Conservation (phyloP, 1,140 invertebrate genomes). For the Tetragonula clypearis region DNA sequence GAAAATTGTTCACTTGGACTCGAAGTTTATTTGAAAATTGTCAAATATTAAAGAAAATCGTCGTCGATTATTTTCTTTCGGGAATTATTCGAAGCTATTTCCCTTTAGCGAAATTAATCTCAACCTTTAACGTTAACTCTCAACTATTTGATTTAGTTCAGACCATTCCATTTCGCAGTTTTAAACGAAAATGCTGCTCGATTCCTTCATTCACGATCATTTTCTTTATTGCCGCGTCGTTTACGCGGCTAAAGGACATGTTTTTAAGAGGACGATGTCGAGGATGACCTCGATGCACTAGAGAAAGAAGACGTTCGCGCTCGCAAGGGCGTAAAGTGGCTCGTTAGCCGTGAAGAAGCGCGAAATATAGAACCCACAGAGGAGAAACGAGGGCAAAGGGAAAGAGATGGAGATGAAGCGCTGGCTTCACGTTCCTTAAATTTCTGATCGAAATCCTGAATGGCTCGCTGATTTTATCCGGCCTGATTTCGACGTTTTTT, state of each 20-base stretch:
- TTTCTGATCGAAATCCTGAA: constrained; percentile 31
- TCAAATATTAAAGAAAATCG: background rate
- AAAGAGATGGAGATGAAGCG: constrained; percentile 9
- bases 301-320: background rate
- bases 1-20: too few relatives aligned
- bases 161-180: too few relatives aligned
- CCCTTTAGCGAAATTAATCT: too few relatives aligned
- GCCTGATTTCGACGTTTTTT: too few relatives aligned
- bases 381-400: background rate
- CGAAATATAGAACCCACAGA: too few relatives aligned
- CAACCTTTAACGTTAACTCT: too few relatives aligned
- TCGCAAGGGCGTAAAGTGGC: background rate
- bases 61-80: background rate
- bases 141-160: too few relatives aligned
- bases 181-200: too few relatives aligned
- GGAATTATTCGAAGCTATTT: too few relatives aligned
- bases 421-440: constrained; percentile 28
- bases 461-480: constrained; percentile 9
- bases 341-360: background rate
- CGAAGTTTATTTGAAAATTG: background rate
- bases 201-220: background rate
- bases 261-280: background rate
- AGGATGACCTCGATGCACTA: background rate
- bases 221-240: background rate
- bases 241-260: background rate